Base-by-base conservation (phyloP, 1,140 invertebrate species). In the Oncopodura yosiiana region DNA sequence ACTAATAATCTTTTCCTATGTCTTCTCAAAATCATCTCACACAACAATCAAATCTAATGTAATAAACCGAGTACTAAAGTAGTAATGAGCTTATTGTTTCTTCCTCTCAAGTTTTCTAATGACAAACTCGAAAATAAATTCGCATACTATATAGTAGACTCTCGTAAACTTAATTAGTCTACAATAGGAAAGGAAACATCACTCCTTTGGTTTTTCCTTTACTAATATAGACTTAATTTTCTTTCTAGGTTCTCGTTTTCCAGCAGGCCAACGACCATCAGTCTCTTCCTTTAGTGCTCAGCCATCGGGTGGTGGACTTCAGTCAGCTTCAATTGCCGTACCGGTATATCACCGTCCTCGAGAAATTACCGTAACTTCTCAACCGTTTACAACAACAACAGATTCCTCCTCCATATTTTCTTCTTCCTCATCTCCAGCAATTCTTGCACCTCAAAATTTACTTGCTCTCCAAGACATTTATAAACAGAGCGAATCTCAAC, bases 401-500 rank as follows among this genome's bases (percentile, higher is more conserved):
- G 19, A 12, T 9, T 23, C 27, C 12, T n/a, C 44, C 3, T 16
- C 16, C 5, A 30, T 16, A 32, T 46, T 30, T 12, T 32, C 27
- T 8, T 34, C 44, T 21, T 46, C 9, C 19, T 23, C 16, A 9
- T 8, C 44, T 29, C 23, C 44, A 32, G 30, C 44, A 18, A 46
- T 16, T 29, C 8, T n/a, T 26, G 21, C 49, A n/a, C 48, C 23
- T 9, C 36, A 19, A n/a, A 55, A 56, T 36, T n/a, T 56, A 9
- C 46, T 49, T 4, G 53, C 53, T 19, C 34, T 58, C 4, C 56
- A 56, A 18, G 56, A 59, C 30, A 62, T 62, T 44, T 62, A 62
- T 53, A 53, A 52, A 16, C 56, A 30, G n/a, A 58, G 57, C 45
- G 61, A 62, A 39, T 38, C 42, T 29, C 58, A 58, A 42, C 38